Percentiles rank a stretch among this genome's conserved stretches.
phyloP scores from a whole-genome alignment of 2,888 invertebrate species.

The Pasiphila rectangulata region DNA sequence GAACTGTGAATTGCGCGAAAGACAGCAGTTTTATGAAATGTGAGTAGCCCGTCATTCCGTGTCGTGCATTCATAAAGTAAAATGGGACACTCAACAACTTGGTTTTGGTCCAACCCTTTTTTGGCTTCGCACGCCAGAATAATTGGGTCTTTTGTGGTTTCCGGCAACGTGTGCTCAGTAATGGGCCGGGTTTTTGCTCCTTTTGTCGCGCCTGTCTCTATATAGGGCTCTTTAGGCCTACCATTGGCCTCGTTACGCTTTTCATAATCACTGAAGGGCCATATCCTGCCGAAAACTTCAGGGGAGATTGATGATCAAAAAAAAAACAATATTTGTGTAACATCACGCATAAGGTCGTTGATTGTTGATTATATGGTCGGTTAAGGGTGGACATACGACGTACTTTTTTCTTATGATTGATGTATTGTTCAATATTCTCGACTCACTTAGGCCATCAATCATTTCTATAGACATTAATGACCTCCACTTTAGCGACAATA shows the following conservation, averaged over 20 bases:
- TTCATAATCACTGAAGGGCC: not conserved
- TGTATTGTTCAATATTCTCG: constrained; percentile 36
- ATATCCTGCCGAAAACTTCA: constrained; percentile 10
- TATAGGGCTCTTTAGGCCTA: constrained; percentile 49
- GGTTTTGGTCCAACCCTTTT: constrained; percentile 64
- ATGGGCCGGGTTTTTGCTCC: constrained; percentile 63
- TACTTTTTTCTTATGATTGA: constrained; percentile 21
- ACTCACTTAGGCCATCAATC: constrained; percentile 40
- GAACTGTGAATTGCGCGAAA: constrained; percentile 10
- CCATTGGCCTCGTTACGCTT: constrained; percentile 40
- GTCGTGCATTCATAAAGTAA: constrained; percentile 46
- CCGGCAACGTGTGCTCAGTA: constrained; percentile 61
- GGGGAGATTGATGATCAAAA: constrained; percentile 23
- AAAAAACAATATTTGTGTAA: constrained; percentile 23
- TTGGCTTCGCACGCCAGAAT: constrained; percentile 65
- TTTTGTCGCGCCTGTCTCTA: constrained; percentile 54
- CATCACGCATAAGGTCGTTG: constrained; percentile 11
- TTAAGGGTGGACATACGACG: constrained; percentile 10
- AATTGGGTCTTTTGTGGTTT: constrained; percentile 75
- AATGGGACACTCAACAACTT: constrained; percentile 54
- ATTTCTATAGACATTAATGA: constrained; percentile 49
- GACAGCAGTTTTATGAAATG: constrained; percentile 9
- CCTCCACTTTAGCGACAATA: constrained; percentile 52
- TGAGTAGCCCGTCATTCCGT: constrained; percentile 32
- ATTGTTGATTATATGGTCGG: too few relatives aligned